These are phyloP conservation scores for Lepidostoma basale DNA, from an alignment of 1,140 invertebrate genomes.

Conservation along the genomic window DNA sequence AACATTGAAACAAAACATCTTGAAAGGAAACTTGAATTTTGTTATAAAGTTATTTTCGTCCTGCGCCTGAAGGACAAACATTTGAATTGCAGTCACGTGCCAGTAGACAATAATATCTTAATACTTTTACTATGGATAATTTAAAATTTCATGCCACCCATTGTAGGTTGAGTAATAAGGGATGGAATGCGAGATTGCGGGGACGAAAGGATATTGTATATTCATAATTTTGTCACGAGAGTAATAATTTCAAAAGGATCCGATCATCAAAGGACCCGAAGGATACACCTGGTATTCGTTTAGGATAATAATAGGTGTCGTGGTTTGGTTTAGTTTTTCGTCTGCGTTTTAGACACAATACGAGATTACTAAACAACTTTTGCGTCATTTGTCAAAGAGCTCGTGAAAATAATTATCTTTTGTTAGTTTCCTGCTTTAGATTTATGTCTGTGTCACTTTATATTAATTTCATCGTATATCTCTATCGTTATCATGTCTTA, in stretches of 20 bases:
- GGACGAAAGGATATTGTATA: constrained; percentile 17
- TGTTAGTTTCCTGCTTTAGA: too few relatives aligned
- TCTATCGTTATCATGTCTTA: too few relatives aligned
- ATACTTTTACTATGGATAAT: neutral
- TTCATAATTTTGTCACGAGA: neutral
- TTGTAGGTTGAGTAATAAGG: constrained; percentile 3
- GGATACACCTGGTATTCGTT: neutral
- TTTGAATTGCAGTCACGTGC: constrained; percentile 18
- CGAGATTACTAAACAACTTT: too few relatives aligned
- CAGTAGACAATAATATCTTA: neutral
- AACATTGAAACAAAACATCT: too few relatives aligned
- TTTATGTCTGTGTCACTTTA: too few relatives aligned
- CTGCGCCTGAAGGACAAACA: neutral
- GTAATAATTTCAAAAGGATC: constrained; percentile 2
- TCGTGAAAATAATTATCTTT: too few relatives aligned
- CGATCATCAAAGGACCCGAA: constrained; percentile 19
- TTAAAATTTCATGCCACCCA: constrained; percentile 14
- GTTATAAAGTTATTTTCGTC: too few relatives aligned
- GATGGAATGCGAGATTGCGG: neutral
- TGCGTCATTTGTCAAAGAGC: too few relatives aligned
- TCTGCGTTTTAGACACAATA: too few relatives aligned
- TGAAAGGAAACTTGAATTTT: too few relatives aligned
- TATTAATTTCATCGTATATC: too few relatives aligned
- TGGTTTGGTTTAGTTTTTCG: too few relatives aligned
- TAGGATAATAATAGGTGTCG: neutral